Base-by-base conservation (phyloP, 1,140 invertebrate species). In the fruit fly (Drosophila melanogaster) region DNA sequence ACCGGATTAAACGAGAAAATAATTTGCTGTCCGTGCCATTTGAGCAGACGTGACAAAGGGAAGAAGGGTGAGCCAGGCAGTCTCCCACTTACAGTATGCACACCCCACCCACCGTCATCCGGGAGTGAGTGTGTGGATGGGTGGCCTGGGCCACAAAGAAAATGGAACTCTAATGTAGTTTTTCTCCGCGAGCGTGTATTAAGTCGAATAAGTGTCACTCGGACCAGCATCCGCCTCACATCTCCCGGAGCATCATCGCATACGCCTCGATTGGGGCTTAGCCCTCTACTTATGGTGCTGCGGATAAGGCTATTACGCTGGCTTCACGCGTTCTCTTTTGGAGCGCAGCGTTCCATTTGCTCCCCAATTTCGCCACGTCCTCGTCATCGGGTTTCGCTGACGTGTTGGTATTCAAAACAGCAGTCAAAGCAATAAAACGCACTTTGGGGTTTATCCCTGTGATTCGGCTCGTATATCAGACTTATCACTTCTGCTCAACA, bases 351-450 rank as follows among this genome's bases (percentile, higher is more conserved):
- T 72, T 77, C 71, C 64, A 62, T 74, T 62, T 77, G 73, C 72
- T 26, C 44, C 35, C 43, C 35, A 33, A 40, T 14, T 51, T 38
- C 43, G n/a, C 35, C 41, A 44, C 54, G 12, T 37, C 61, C 15
- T 57, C 26, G 15, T 51, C 51, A 51, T 26, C 30, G 24, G 33
- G 59, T 41, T 38, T 22, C 64, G 62, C 58, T 79, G 66, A 89
- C 84, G 84, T 83, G 83, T 83, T 89, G 79, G 79, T 89, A 87
- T 87, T 87, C 83, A 87, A 87, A 87, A 89, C 79, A 87, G 76
- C 84, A 79, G 71, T 61, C 54, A 53, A 83, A 87, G 79, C 79
- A 89, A 83, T 89, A 87, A 87, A 89, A 69, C 70, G 76, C 83
- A 79, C 79, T 75, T 38, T 60, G 61, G 56, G 53, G 73, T 62